Percentiles rank a stretch among this genome's conserved stretches.
Evolutionary conservation across 2,888 invertebrate species (phyloP).

Genomic region (Nowickia ferox): DNA sequence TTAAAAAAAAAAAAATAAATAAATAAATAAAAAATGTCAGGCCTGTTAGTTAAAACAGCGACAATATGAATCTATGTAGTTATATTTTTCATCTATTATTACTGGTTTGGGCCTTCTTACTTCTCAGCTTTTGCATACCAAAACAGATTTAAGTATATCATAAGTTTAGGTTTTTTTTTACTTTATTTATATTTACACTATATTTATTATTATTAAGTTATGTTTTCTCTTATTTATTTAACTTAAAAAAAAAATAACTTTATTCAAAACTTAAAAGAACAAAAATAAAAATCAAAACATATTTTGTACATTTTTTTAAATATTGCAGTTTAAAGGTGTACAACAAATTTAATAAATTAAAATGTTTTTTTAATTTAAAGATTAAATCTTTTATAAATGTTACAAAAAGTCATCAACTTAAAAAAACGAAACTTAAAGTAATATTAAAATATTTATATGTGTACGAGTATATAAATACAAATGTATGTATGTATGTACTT

Average conservation of each 20-base stretch:
- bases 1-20: too few species aligned
- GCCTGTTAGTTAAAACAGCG: too few species aligned
- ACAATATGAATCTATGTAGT: too few species aligned
- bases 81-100: too few species aligned
- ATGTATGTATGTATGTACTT: neutral
- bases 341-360: slow-evolving; percentile 33
- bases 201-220: neutral
- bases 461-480: neutral
- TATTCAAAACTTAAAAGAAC: slow-evolving; percentile 31
- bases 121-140: neutral
- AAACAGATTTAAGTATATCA: neutral
- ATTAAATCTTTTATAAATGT: neutral
- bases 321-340: slow-evolving; percentile 53
- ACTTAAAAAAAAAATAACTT: slow-evolving; percentile 15
- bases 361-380: slow-evolving; percentile 26
- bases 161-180: slow-evolving; percentile 5
- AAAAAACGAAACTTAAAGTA: neutral
- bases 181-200: slow-evolving; percentile 45
- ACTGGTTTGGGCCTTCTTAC: neutral
- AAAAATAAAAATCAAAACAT: neutral
- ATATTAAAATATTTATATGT: neutral
- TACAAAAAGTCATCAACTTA: neutral
- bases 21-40: too few species aligned
- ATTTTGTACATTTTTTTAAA: slow-evolving; percentile 52
- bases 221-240: neutral